A percentile compares a stretch with the other conserved stretches of the same genome.
phyloP scores from a whole-genome alignment of 2,888 invertebrate genomes.

The Meta bourneti region DNA sequence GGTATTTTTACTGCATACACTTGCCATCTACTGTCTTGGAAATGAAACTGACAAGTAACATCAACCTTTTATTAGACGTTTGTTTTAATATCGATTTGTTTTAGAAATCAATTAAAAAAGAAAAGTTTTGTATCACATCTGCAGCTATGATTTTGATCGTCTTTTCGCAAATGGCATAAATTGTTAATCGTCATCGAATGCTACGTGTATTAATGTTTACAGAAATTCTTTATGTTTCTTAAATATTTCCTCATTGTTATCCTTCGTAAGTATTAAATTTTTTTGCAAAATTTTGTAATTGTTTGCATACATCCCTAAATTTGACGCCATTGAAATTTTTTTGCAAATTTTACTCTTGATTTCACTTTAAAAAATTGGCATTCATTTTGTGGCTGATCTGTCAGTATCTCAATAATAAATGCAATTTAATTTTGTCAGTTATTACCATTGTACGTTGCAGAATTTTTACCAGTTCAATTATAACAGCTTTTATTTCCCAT shows the following conservation, averaged over 20 bases:
- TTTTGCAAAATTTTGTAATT: conserved; percentile 15
- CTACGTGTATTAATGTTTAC: conserved; percentile 70
- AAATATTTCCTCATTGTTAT: conserved; percentile 34
- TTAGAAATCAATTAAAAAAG: no score
- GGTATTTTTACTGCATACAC: no score
- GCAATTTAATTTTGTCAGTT: conserved; percentile 11
- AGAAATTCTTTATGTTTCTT: conserved; percentile 57
- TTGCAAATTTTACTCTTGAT: conserved; percentile 60
- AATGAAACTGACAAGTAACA: no score
- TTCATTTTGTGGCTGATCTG: conserved; percentile 54
- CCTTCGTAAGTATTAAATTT: conserved; percentile 28
- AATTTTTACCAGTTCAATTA: conserved; percentile 13
- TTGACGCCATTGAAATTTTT: conserved; percentile 49
- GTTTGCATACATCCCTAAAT: not conserved
- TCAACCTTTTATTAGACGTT: no score
- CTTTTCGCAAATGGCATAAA: no score
- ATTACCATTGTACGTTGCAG: conserved; percentile 18
- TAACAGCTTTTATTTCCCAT: conserved; percentile 2
- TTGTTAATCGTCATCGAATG: conserved; percentile 62
- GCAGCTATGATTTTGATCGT: not conserved
- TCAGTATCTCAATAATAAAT: conserved; percentile 14
- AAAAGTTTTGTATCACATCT: no score
- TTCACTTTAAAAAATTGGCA: conserved; percentile 74
- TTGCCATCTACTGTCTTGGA: no score
- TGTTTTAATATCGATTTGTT: no score